Conservation (phyloP, 2,797 vertebrate genomes). For the Monodelphis domestica region DNA sequence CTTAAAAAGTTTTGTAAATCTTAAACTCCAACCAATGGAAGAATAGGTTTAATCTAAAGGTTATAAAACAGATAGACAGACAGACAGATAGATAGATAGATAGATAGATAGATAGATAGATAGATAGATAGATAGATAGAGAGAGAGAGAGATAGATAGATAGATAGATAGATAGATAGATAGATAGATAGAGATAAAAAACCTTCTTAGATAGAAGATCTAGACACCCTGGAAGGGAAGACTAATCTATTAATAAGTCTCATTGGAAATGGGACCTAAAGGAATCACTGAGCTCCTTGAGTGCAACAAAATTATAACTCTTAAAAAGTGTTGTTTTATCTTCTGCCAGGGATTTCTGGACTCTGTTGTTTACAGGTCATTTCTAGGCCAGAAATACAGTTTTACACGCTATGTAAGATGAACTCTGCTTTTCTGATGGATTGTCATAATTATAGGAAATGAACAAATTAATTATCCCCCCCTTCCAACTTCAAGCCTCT, state of each 20-base stretch:
- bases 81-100: no score
- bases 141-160: no score
- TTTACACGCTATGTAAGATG: background rate
- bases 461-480: background rate
- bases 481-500: background rate
- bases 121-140: no score
- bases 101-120: no score
- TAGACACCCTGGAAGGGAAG: background rate
- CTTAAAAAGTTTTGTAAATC: background rate
- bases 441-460: background rate
- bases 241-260: background rate
- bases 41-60: background rate
- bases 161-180: no score
- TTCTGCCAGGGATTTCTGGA: background rate
- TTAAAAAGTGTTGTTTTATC: background rate
- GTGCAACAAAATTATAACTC: background rate
- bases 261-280: background rate
- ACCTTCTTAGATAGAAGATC: background rate
- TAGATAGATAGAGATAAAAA: no score
- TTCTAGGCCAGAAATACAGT: background rate
- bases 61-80: no score
- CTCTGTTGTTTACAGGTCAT: background rate
- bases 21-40: background rate
- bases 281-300: background rate
- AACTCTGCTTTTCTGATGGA: background rate